Conservation (phyloP, 2,113 vertebrate species). For the Cyprinus carpio region DNA sequence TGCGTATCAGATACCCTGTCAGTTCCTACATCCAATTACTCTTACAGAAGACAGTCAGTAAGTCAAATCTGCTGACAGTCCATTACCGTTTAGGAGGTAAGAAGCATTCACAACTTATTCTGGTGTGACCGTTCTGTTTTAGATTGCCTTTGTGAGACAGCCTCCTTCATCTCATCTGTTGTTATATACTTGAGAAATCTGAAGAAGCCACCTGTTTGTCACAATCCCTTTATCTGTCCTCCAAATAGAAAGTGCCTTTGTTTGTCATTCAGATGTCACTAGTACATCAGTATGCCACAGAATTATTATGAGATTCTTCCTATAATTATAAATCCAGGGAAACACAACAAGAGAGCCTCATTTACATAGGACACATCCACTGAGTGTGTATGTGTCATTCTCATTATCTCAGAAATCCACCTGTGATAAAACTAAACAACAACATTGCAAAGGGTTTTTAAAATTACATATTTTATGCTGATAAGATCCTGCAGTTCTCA, state of each 20-base stretch:
- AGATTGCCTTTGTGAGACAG: background rate
- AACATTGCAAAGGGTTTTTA: background rate
- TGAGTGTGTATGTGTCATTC: background rate
- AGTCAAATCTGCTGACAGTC: background rate
- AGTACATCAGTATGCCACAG: background rate
- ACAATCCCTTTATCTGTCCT: background rate
- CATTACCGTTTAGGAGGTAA: background rate
- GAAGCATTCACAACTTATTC: background rate
- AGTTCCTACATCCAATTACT: too few species aligned
- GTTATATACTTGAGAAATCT: constrained; percentile 3
- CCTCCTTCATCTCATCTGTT: background rate
- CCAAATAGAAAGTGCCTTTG: background rate
- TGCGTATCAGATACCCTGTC: too few species aligned
- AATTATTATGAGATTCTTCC: background rate
- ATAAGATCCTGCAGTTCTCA: background rate
- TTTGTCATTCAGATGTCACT: constrained; percentile 23
- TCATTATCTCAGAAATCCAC: constrained; percentile 33
- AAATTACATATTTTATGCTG: constrained; percentile 1
- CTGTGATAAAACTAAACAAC: constrained; percentile 12
- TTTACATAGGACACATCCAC: constrained; percentile 23
- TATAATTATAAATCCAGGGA: constrained; percentile 13
- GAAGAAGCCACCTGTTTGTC: background rate
- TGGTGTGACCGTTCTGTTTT: background rate
- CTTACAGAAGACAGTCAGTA: background rate
- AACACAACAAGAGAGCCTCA: constrained; percentile 16